Evolutionary conservation across 2,797 vertebrate species (phyloP).

Genomic region (Macropodus opercularis): DNA sequence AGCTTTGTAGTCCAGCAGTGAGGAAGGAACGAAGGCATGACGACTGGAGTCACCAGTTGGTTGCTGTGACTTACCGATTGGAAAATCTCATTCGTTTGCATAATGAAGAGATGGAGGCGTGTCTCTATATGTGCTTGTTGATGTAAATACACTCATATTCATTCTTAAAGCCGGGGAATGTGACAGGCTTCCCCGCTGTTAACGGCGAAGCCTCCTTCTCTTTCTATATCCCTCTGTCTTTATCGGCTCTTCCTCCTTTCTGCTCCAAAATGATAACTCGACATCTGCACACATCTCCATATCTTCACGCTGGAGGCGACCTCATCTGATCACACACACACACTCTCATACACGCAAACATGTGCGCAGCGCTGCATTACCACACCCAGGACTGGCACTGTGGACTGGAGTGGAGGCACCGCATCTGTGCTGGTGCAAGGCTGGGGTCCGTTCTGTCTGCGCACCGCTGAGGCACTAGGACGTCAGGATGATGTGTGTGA

Average conservation of each 20-base stretch:
- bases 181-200: conserved; percentile 30
- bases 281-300: conserved; percentile 59
- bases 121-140: not conserved
- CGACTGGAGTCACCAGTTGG: not conserved
- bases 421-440: conserved; percentile 17
- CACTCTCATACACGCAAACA: conserved; percentile 9
- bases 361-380: conserved; percentile 28
- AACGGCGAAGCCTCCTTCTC: too few species aligned
- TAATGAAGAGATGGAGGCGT: conserved; percentile 10
- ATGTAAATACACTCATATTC: not conserved
- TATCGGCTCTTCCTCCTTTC: conserved; percentile 1
- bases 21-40: conserved; percentile 10
- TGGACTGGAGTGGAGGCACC: conserved; percentile 13
- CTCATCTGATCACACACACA: conserved; percentile 14
- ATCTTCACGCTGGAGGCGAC: conserved; percentile 37
- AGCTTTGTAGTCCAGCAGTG: too few species aligned
- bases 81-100: not conserved
- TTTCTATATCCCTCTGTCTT: not conserved
- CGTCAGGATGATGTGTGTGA: too few species aligned
- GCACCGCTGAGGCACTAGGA: too few species aligned
- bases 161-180: not conserved
- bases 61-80: not conserved
- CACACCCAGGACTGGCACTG: too few species aligned
- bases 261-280: conserved; percentile 48
- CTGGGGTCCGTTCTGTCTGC: conserved; percentile 10